These are phyloP conservation scores for Drosophila anomelani DNA, from an alignment of 2,888 invertebrate species.

Conservation along the genomic window DNA sequence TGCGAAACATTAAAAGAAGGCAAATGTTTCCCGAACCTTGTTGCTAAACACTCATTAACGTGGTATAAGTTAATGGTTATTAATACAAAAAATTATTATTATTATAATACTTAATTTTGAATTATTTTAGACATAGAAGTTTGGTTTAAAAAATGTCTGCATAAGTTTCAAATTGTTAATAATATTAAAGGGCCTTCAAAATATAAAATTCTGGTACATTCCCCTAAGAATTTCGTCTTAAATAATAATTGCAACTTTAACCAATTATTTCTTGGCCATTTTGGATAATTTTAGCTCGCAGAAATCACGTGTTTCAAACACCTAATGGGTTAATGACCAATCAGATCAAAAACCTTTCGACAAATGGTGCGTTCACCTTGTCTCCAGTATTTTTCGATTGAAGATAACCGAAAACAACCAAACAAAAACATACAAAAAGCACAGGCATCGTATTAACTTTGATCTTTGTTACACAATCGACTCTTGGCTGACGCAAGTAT, in stretches of 20 bases:
- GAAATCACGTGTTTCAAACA: slow-evolving; percentile 10
- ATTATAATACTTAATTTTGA: no score
- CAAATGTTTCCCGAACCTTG: no score
- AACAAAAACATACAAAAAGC: slow-evolving; percentile 19
- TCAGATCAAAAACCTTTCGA: slow-evolving; percentile 34
- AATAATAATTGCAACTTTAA: neutral
- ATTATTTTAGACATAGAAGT: no score
- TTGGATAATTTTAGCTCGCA: neutral
- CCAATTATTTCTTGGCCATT: neutral
- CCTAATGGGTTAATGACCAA: slow-evolving; percentile 33
- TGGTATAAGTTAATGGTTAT: no score
- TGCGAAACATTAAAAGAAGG: no score
- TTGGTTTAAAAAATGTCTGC: no score
- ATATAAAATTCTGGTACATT: neutral
- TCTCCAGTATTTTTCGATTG: slow-evolving; percentile 13
- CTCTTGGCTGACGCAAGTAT: slow-evolving; percentile 60
- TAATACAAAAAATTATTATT: no score
- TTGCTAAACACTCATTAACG: no score
- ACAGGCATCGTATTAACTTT: slow-evolving; percentile 26
- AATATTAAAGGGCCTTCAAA: neutral
- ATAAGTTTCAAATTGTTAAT: no score
- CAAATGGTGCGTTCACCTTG: slow-evolving; percentile 45
- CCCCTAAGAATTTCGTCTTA: neutral
- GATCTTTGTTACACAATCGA: slow-evolving; percentile 61
- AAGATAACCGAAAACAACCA: slow-evolving; percentile 22